A percentile compares a stretch with the other conserved stretches of the same genome.
These are phyloP conservation scores for Podarcis cretensis DNA, from an alignment of 2,113 vertebrate species.

Conservation along the genomic window DNA sequence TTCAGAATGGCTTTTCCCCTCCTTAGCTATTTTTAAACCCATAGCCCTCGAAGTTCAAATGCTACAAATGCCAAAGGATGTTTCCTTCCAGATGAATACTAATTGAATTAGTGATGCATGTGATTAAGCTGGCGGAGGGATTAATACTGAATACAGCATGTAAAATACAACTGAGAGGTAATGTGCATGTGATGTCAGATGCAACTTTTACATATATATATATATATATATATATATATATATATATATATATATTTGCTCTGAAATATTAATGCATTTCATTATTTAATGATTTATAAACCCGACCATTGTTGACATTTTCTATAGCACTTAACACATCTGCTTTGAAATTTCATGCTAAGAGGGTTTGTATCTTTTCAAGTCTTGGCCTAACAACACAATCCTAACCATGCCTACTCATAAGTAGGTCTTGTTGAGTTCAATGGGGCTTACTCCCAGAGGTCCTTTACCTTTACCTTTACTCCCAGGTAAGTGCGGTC, in stretches of 20 bases:
- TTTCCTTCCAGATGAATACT: slow-evolving; percentile 35
- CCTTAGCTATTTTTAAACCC: slow-evolving; percentile 31
- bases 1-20: background rate
- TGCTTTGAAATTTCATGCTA: background rate
- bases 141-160: background rate
- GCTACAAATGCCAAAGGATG: slow-evolving; percentile 26
- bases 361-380: background rate
- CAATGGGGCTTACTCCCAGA: too few species aligned
- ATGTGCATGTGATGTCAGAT: background rate
- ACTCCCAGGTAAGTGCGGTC: background rate
- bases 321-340: background rate
- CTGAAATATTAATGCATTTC: background rate
- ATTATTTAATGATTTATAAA: accelerated
- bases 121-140: slow-evolving; percentile 26
- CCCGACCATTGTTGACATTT: background rate
- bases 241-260: background rate
- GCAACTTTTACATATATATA: background rate
- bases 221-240: too few species aligned
- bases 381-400: background rate
- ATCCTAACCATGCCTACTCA: too few species aligned
- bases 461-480: too few species aligned
- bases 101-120: slow-evolving; percentile 42
- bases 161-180: background rate
- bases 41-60: slow-evolving; percentile 5
- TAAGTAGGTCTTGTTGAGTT: too few species aligned